phyloP scores from a whole-genome alignment of 2,797 vertebrate genomes.

The Helostoma temminkii region DNA sequence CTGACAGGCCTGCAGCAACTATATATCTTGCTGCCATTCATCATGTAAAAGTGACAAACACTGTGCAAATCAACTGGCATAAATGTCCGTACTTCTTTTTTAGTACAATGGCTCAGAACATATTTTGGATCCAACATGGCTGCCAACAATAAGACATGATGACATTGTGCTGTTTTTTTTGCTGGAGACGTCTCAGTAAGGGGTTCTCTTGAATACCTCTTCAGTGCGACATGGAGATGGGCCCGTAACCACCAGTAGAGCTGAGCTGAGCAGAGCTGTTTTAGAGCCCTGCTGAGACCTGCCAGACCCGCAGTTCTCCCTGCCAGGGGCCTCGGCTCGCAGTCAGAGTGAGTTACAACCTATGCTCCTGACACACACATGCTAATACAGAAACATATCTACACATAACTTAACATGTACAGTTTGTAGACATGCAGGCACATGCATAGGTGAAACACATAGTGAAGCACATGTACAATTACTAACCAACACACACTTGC shows the following conservation, averaged over 20 bases:
- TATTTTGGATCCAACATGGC: conserved; percentile 44
- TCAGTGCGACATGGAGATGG: conserved; percentile 53
- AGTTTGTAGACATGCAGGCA: conserved; percentile 34
- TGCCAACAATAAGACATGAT: conserved; percentile 70
- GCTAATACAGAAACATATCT: conserved; percentile 40
- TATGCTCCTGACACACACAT: conserved; percentile 42
- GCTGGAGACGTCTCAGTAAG: conserved; percentile 59
- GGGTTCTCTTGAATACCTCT: conserved; percentile 58
- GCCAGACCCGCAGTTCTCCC: conserved; percentile 63
- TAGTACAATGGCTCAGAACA: conserved; percentile 36
- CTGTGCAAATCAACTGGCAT: conserved; percentile 52
- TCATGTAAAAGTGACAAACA: conserved; percentile 55
- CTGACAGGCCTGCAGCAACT: conserved; percentile 32
- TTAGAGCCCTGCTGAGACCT: conserved; percentile 71
- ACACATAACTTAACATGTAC: conserved; percentile 19
- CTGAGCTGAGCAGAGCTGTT: conserved; percentile 51
- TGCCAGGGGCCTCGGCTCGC: conserved; percentile 63
- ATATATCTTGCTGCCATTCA: conserved; percentile 42
- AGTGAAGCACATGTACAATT: conserved; percentile 1
- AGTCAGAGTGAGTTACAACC: conserved; percentile 74
- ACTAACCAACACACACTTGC: conserved; percentile 7
- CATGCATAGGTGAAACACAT: conserved; percentile 18
- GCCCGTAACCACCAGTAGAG: conserved; percentile 60
- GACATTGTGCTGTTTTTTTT: conserved; percentile 63
- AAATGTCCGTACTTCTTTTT: conserved; percentile 48